Evolutionary conservation across 1,140 invertebrate species (phyloP).

Genomic region (Diorhabda carinulata): DNA sequence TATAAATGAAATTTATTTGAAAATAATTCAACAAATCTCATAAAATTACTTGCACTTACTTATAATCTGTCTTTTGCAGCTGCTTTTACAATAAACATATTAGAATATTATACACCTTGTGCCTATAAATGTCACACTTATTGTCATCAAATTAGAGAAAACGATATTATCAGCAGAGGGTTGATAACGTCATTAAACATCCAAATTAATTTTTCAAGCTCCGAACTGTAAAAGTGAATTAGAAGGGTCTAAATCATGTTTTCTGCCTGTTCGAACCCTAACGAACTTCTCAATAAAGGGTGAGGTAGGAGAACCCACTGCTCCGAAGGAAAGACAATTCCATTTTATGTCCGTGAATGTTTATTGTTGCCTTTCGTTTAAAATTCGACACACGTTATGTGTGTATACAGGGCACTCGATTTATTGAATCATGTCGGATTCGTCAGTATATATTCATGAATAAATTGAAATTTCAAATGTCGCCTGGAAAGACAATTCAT

Average conservation of each 20-base stretch:
- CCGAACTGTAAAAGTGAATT: neutral
- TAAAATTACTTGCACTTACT: too few relatives aligned
- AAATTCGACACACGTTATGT: neutral
- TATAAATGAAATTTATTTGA: too few relatives aligned
- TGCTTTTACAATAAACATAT: too few relatives aligned
- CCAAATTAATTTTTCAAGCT: conserved; percentile 2
- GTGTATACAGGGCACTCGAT: neutral
- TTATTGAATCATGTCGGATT: too few relatives aligned
- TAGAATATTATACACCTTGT: too few relatives aligned
- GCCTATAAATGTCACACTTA: neutral
- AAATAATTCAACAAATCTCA: too few relatives aligned
- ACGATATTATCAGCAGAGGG: neutral
- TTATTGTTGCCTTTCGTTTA: neutral
- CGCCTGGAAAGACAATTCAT: too few relatives aligned
- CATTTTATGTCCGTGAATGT: neutral
- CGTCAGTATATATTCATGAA: too few relatives aligned
- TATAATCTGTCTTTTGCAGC: too few relatives aligned
- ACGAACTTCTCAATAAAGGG: conserved; percentile 1
- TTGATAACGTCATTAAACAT: neutral
- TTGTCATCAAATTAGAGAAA: neutral
- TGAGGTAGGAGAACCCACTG: neutral
- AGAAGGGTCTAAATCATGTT: conserved; percentile 2
- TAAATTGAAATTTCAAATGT: too few relatives aligned
- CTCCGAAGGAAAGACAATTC: neutral
- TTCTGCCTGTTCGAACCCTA: neutral